Evolutionary conservation across 2,797 vertebrate genomes (phyloP), one percentile per base, ranked within the genome.

Genomic region (Anabas testudineus): DNA sequence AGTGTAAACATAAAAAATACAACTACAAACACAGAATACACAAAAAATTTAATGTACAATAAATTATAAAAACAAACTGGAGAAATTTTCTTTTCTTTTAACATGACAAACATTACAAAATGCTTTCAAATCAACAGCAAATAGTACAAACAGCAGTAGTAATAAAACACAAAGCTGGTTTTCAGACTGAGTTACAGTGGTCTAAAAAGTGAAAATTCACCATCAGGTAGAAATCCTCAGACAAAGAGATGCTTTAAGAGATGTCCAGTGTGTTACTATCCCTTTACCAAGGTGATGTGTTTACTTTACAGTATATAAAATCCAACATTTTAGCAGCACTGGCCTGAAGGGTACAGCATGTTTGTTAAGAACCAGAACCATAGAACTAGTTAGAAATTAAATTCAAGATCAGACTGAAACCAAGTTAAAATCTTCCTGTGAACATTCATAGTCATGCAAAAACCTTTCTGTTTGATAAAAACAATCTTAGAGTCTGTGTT

Each of bases 11-110:
- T 1, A 66, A 4, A 32, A 16, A 59, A 14, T 10, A 10, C 7
- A 15, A 16, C 1, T 36, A 37, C 43, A 67, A 32, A 21, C 34
- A 62, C 15, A 42, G 4, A 72, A 51, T 60, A 51, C 14, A 71
- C 43, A 82, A 55, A 15, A 66, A n/a, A 18, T 91, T 91, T 88
- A 88, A 84, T 90, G 56, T 48, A 43, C 42, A 43, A 9, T 42
- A 18, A 49, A 57, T 59, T 59, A 71, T 79, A 61, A 80, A 75
- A 73, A 48, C 10, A 70, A 64, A 45, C 37, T 72, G 36, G 21
- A 7, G 58, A 63, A 39, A 19, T 4, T 42, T 75, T 0, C 71
- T 81, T 84, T 77, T 67, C 43, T 76, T 82, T 60, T 78, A 70
- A 81, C 52, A 80, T 26, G 64, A 64, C 36, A 66, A 48, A 60